Evolutionary conservation across 2,888 invertebrate species (phyloP).

Genomic region (Conomelus anceps): DNA sequence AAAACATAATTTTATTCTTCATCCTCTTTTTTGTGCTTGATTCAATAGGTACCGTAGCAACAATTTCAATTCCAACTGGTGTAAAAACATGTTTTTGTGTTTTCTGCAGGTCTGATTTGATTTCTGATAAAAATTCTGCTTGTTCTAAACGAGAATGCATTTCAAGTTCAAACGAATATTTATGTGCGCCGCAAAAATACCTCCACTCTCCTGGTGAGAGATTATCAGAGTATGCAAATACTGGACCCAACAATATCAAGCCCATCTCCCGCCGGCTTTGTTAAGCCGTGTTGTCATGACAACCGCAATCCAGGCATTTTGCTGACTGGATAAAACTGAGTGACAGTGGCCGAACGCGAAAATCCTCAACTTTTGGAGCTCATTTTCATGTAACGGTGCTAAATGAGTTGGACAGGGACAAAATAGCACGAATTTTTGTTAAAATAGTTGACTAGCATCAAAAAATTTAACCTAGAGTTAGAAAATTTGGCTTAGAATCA

Average conservation of each 20-base stretch:
- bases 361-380: background rate
- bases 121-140: background rate
- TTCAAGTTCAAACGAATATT: background rate
- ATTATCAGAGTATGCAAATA: background rate
- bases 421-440: no score
- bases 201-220: background rate
- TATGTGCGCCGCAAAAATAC: background rate
- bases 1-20: no score
- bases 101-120: no score
- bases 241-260: background rate
- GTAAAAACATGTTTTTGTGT: no score
- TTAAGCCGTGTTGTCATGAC: background rate
- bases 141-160: no score
- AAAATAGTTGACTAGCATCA: no score
- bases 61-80: background rate
- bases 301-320: no score
- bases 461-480: no score
- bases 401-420: no score
- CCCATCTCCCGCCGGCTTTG: background rate
- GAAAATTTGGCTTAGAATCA: no score
- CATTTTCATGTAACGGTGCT: no score
- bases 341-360: background rate
- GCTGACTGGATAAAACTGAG: background rate
- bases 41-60: background rate
- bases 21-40: background rate